Evolutionary conservation across 2,797 vertebrate genomes (phyloP), one percentile per base, ranked within the genome.

Genomic region (Gallirallus australis): DNA sequence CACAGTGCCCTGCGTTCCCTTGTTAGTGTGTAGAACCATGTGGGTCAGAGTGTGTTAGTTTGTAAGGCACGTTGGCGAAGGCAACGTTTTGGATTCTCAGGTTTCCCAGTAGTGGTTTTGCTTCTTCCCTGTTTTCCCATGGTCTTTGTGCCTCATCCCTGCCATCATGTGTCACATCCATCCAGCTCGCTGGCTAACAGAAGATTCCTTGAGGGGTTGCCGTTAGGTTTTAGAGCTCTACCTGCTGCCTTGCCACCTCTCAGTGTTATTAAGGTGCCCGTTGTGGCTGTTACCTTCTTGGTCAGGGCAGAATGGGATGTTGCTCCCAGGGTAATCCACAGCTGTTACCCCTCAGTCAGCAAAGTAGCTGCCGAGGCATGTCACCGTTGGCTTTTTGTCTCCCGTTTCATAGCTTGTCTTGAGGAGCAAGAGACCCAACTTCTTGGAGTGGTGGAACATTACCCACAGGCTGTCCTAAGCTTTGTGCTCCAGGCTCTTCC

Each of bases 281-380:
- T 79, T 47, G 75, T 68, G 75, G 60, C 94, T 94, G 25, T 93
- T 95, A 82, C 37, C 86, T 90, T 77, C 57, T 85, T 54, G 86
- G 92, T 92, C 37, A n/a, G 30, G 71, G 75, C 75, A 77, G 81
- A 91, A 82, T 17, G 57, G 68, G 94, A 61, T 85, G 71, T 87
- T 94, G 75, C 83, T 96, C 64, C 60, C 53, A 77, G 78, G 91
- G 45, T 64, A 87, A 95, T 92, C 90, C 70, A 57, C 71, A 79
- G 86, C 82, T 96, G 88, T 84, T 96, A 79, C 85, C 91, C 73
- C 63, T 95, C 95, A 68, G 93, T 94, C 86, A 91, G 91, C 94
- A 89, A 50, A 89, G 82, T 88, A 92, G 95, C 64, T 96, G 88
- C 94, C 0, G 31, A 90, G 95, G 28, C 93, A 87, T 20, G 93